A percentile compares a stretch with the other conserved stretches of the same genome.
Conservation (phyloP, 2,113 vertebrate genomes). For the Oreochromis aureus region DNA sequence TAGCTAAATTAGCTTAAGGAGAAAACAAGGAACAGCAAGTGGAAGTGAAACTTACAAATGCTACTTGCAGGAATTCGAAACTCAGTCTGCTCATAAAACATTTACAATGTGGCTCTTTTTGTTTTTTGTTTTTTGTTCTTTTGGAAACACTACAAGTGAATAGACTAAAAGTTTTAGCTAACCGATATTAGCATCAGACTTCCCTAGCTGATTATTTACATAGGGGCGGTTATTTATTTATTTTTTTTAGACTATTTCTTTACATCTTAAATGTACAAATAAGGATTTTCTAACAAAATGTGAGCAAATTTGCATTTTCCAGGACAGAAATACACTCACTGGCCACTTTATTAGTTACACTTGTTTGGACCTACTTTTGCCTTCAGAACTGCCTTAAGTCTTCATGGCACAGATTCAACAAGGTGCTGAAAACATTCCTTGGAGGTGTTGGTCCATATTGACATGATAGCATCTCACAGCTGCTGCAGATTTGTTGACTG, state of each 20-base stretch:
- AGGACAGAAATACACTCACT: not conserved
- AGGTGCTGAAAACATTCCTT: not conserved
- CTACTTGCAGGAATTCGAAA: fast-evolving
- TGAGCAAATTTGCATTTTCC: not conserved
- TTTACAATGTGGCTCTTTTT: not conserved
- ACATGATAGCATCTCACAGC: not conserved
- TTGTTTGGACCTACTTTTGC: not conserved
- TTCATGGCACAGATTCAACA: not conserved
- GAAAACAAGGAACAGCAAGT: not conserved
- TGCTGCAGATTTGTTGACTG: not conserved
- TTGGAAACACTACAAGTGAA: not conserved
- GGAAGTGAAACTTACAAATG: not conserved
- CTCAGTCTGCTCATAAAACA: not conserved
- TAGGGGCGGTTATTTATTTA: not conserved
- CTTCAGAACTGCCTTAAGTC: not conserved
- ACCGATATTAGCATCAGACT: not conserved
- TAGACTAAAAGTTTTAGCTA: not conserved
- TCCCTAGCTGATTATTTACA: not conserved
- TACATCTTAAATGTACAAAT: not conserved
- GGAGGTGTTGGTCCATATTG: not conserved
- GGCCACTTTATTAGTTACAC: not conserved
- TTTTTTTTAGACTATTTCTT: not conserved
- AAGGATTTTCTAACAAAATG: not conserved
- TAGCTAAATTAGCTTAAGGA: not conserved
- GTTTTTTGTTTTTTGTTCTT: not conserved